Evolutionary conservation across 2,113 vertebrate genomes (phyloP).

Genomic region (Esox niger): DNA sequence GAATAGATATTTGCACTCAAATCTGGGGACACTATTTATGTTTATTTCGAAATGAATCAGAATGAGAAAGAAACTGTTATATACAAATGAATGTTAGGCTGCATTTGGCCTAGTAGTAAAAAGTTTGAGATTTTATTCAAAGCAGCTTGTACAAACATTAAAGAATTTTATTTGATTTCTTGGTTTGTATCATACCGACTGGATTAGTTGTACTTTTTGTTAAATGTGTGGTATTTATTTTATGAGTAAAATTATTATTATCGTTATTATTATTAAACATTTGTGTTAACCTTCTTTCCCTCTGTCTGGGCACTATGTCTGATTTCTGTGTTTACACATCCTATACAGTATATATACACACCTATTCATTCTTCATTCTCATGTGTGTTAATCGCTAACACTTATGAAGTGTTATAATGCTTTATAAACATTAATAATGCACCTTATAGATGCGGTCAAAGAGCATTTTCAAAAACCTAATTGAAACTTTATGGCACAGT

Average conservation of each 20-base stretch:
- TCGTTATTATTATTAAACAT: slow-evolving; percentile 73
- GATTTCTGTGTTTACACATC: slow-evolving; percentile 67
- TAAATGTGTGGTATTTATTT: slow-evolving; percentile 89
- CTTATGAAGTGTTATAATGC: slow-evolving; percentile 28
- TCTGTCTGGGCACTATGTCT: slow-evolving; percentile 75
- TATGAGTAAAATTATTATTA: too few species aligned
- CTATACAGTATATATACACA: background rate
- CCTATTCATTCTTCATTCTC: background rate
- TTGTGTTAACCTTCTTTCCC: slow-evolving; percentile 83
- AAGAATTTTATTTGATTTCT: slow-evolving; percentile 88
- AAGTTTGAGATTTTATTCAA: slow-evolving; percentile 82
- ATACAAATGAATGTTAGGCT: slow-evolving; percentile 95
- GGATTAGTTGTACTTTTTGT: slow-evolving; percentile 86
- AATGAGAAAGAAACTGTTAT: slow-evolving; percentile 69
- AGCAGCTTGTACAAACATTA: slow-evolving; percentile 94
- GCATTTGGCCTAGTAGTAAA: slow-evolving; percentile 87
- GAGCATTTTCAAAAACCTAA: too few species aligned
- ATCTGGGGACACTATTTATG: slow-evolving; percentile 71
- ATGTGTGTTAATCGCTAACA: slow-evolving; percentile 28
- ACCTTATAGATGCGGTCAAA: too few species aligned
- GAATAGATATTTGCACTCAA: slow-evolving; percentile 75
- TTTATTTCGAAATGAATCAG: slow-evolving; percentile 63
- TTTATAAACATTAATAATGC: too few species aligned
- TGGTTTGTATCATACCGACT: slow-evolving; percentile 92
- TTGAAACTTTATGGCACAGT: too few species aligned